A percentile compares a stretch with the other conserved stretches of the same genome.
These are phyloP conservation scores for Temnothorax rugatulus DNA, from an alignment of 2,888 invertebrate species.

Conservation along the genomic window DNA sequence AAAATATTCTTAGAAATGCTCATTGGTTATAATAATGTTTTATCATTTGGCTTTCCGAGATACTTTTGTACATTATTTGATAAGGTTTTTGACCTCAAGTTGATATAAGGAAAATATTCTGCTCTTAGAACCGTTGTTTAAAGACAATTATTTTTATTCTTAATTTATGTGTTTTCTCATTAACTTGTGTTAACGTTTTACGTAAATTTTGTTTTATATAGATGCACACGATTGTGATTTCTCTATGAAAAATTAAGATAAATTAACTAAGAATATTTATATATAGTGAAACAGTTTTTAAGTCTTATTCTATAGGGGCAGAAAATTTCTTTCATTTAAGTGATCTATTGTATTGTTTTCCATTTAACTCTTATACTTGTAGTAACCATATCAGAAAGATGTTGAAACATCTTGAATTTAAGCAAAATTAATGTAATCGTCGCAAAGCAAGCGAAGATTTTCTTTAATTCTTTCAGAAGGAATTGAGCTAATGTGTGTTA, in stretches of 20 bases:
- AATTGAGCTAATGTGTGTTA: neutral
- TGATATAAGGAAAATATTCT: slow-evolving; percentile 66
- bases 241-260: slow-evolving; percentile 2
- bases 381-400: slow-evolving; percentile 61
- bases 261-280: slow-evolving; percentile 19
- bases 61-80: slow-evolving; percentile 68
- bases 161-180: slow-evolving; percentile 14
- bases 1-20: slow-evolving; percentile 47
- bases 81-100: slow-evolving; percentile 63
- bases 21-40: slow-evolving; percentile 61
- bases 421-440: slow-evolving; percentile 44
- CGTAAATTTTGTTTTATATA: slow-evolving; percentile 7
- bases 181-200: slow-evolving; percentile 19
- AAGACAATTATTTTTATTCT: slow-evolving; percentile 46
- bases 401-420: slow-evolving; percentile 45
- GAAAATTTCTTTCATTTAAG: slow-evolving; percentile 24
- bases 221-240: slow-evolving; percentile 29
- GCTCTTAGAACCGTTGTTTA: slow-evolving; percentile 65
- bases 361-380: slow-evolving; percentile 15
- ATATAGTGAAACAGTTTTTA: neutral
- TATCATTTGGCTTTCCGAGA: slow-evolving; percentile 61
- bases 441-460: slow-evolving; percentile 52
- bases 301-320: neutral
- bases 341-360: slow-evolving; percentile 9
- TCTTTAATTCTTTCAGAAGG: slow-evolving; percentile 13